Conservation (phyloP, 2,797 vertebrate genomes). For the Sebastes hopkinsi region DNA sequence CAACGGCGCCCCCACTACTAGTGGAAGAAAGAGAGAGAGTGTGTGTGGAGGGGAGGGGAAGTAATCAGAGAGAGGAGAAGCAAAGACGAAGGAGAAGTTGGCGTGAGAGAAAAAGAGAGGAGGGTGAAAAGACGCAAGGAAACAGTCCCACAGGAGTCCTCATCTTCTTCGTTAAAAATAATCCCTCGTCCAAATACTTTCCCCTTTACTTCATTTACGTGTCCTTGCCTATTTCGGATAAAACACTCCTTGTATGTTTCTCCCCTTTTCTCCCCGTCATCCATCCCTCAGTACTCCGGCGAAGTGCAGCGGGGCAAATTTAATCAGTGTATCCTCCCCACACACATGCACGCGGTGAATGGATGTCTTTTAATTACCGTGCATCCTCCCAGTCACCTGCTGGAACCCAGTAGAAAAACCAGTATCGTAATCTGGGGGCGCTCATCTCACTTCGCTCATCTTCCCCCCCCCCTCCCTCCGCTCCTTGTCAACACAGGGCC, state of each 20-base stretch:
- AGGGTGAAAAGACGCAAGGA: constrained; percentile 23
- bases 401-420: constrained; percentile 44
- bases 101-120: constrained; percentile 33
- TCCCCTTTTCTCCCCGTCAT: constrained; percentile 2
- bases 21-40: constrained; percentile 6
- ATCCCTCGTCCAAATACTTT: constrained; percentile 4
- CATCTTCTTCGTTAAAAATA: constrained; percentile 12
- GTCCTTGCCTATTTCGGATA: constrained; percentile 14
- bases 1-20: constrained; percentile 27
- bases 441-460: constrained; percentile 39
- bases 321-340: constrained; percentile 56
- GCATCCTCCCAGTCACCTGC: constrained; percentile 65
- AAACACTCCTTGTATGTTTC: not conserved
- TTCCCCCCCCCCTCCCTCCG: not conserved
- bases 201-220: constrained; percentile 19
- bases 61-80: constrained; percentile 46
- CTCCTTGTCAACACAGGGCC: constrained; percentile 35
- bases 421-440: not conserved
- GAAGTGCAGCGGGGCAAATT: constrained; percentile 42
- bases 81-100: constrained; percentile 31
- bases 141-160: constrained; percentile 25
- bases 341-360: constrained; percentile 7
- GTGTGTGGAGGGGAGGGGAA: not conserved
- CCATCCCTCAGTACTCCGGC: constrained; percentile 6
- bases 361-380: constrained; percentile 73